Base-by-base conservation (phyloP, 2,888 invertebrate genomes). In the Pherbina coryleti region DNA sequence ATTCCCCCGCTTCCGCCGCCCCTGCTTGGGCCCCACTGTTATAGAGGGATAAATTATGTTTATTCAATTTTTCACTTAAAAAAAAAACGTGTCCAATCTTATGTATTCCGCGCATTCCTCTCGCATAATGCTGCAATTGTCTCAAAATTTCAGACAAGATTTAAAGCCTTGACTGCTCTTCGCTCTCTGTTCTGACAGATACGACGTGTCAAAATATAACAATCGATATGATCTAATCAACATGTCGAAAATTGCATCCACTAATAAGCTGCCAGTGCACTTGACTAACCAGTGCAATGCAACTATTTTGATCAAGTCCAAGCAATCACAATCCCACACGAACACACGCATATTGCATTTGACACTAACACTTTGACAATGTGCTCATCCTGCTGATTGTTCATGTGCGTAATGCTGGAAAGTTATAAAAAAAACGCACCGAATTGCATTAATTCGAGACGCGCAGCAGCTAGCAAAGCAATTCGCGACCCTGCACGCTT, bases 381-480 rank as follows among this genome's bases (percentile, higher is more conserved):
- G 44, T 19, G 19, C 44, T 44, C 44, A 22, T 70, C 49, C 53
- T 55, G 64, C 17, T 31, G 37, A 60, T 72, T 72, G 57, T 60
- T 72, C 57, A 14, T 37, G 72, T 72, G 72, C 72, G 44, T 34
- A 37, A 60, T 17, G 5, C 11, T 60, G 51, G 57, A 60, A 72
- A 72, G 60, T 72, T 72, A 28, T 25, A 51, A n/a, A 57, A 60
- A 72, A 69, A 60, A 72, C 22, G 17, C 57, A 60, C 51, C 71
- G 44, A 72, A 72, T 71, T 71, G 51, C 55, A 72, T 72, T 72
- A 72, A 72, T 72, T 57, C 72, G 72, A 60, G 37, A 34, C 72
- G 70, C 55, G 55, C 44, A 44, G 44, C 44, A 67, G n/a, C 67
- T 37, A 37, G 8, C 22, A n/a, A n/a, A 22, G 44, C 67, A 44